Evolutionary conservation across 2,888 invertebrate genomes (phyloP), one percentile per base, ranked within the genome.

Genomic region (Leucophenga montana): DNA sequence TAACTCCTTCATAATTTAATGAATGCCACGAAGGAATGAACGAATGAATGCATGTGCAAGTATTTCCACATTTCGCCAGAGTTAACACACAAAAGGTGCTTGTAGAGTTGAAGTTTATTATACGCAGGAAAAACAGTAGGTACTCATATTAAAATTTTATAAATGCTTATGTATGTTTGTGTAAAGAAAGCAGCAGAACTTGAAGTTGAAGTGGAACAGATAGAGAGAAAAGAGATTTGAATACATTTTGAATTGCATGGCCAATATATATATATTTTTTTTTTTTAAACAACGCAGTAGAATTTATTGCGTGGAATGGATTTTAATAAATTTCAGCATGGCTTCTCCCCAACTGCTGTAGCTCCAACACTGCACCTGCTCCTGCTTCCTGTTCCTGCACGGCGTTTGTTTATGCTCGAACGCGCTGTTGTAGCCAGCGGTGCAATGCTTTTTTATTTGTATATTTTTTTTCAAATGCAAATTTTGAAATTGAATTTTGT

Each of bases 281-380:
- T 39, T 39, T 27, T 27, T 2, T 4, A 27, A 27, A 27, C 27
- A 27, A 4, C 27, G 27, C 27, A 27, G 39, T 8, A 71, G 72
- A 80, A 77, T 80, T 80, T 80, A 80, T 80, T 79, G 82, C 79
- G 79, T 79, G 80, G 82, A 80, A 80, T 82, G 82, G 77, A 80
- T 80, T 80, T 80, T 82, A 80, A 80, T 82, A 82, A 82, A 82
- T 80, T 80, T 82, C 82, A 80, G 79, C 75, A 72, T 72, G 39
- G 9, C 11, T 39, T 39, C 39, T 5, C 62, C 57, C 68, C 67
- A 20, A 31, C 44, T 13, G 13, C 39, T 18, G 20, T 46, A 18
- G 44, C 11, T 1, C 16, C 33, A 14, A 11, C 0, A 27, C 57
- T 56, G n/a, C 20, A 53, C 16, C 13, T 46, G 39, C 39, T 11